These are phyloP conservation scores for Glareola pratincola DNA, from an alignment of 2,113 vertebrate genomes.

Conservation along the genomic window DNA sequence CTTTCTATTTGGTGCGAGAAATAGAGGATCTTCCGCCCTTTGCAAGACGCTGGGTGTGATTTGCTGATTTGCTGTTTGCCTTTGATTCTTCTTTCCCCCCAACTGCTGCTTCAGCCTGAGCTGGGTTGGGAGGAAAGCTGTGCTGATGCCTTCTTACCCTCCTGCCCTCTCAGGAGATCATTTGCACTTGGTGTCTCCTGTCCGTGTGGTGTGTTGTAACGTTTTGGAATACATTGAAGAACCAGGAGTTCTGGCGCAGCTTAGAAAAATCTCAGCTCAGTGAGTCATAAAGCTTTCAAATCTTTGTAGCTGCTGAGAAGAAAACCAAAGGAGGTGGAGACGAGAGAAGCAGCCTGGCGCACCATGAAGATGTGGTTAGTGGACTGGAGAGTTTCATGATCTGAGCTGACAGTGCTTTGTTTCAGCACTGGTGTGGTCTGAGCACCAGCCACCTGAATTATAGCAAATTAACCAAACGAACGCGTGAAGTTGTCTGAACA, in stretches of 20 bases:
- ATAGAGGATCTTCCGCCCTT: not conserved
- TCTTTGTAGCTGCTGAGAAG: not conserved
- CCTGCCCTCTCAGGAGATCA: not conserved
- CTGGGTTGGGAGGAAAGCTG: not conserved
- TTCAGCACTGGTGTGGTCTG: not conserved
- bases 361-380: not conserved
- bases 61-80: not conserved
- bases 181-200: not conserved
- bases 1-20: not conserved
- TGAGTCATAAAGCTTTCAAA: conserved; percentile 18
- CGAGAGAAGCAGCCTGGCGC: not conserved
- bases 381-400: not conserved
- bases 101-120: not conserved
- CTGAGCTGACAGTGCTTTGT: conserved; percentile 11
- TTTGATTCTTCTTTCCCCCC: not conserved
- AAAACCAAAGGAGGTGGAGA: conserved; percentile 19
- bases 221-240: not conserved
- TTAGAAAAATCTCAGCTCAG: not conserved
- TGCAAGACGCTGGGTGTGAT: not conserved
- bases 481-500: not conserved
- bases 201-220: not conserved
- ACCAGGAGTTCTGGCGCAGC: not conserved
- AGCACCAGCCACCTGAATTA: conserved; percentile 8
- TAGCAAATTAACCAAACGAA: conserved; percentile 4
- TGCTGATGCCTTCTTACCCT: not conserved